Evolutionary conservation across 1,140 invertebrate genomes (phyloP).

Genomic region (Reticulitermes speratus): DNA sequence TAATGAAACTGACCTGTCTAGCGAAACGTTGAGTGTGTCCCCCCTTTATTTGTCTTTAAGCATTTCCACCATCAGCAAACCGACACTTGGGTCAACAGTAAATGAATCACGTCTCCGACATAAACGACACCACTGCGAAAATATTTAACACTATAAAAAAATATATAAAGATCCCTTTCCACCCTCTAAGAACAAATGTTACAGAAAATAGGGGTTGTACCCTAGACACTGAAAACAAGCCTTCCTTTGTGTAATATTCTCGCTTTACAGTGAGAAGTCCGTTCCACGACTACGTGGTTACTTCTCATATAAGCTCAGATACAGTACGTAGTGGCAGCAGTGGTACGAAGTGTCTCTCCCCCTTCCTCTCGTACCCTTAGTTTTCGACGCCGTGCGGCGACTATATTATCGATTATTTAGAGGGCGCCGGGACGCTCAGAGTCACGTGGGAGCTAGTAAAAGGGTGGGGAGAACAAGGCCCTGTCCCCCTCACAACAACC

Average conservation of each 20-base stretch:
- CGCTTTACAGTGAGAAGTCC: neutral
- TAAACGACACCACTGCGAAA: constrained; percentile 10
- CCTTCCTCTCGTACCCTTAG: neutral
- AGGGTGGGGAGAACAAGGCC: neutral
- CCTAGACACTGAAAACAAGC: constrained; percentile 10
- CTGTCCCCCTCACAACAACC: neutral
- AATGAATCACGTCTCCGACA: neutral
- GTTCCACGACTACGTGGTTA: neutral
- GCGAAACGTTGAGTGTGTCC: neutral
- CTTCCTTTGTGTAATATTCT: neutral
- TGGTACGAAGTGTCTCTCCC: neutral
- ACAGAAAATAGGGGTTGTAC: constrained; percentile 11
- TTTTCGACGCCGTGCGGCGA: constrained; percentile 15
- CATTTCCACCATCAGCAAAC: constrained; percentile 6
- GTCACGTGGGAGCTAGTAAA: constrained; percentile 9
- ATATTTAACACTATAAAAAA: neutral
- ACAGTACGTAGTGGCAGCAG: neutral
- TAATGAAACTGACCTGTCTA: constrained; percentile 15
- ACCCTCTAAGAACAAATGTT: neutral
- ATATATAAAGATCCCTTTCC: neutral
- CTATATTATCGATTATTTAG: constrained; percentile 19
- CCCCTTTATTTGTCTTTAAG: neutral
- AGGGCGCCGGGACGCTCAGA: constrained; percentile 9
- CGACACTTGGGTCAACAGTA: neutral
- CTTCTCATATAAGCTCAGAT: neutral